Base-by-base conservation (phyloP, 1,140 invertebrate species). In the Caenorhabditis tropicalis region DNA sequence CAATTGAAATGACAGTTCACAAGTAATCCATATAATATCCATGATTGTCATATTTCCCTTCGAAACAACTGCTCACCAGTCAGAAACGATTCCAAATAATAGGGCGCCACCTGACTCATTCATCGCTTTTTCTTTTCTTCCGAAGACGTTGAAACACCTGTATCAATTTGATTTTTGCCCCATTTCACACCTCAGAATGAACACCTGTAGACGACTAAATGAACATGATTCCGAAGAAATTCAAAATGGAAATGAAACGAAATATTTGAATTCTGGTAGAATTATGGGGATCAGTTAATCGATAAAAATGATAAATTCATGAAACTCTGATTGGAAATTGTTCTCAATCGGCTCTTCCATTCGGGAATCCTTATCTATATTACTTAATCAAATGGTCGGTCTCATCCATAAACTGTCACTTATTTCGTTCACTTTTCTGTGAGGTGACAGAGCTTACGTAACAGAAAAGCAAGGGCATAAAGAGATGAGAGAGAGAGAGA, bases 361-460 rank as follows among this genome's bases (percentile, higher is more conserved):
- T n/a, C n/a, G n/a, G n/a, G n/a, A n/a, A n/a, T n/a, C n/a, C 19
- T 36, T 33, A 65, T 65, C 21, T 27, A 16, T 33, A 33, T 65
- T 65, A 36, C 58, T 7, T 65, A 65, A 65, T 65, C 29, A 33
- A 60, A 60, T 60, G 29, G n/a, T 5, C 24, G 58, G 58, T 65
- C 58, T 56, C 53, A 56, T 56, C 58, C 58, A 65, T 65, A 65
- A 65, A 65, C 58, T 65, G 58, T 65, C 58, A 65, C 58, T 19
- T 33, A 1, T 33, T 65, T 19, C 58, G 3, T 36, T 33, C 19
- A 33, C 29, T 15, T 27, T 29, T 27, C 21, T 4, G 19, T 56
- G 53, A 65, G 31, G 58, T 65, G 58, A 65, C 58, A 65, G 58
- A 65, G 58, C 36, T 65, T 65, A 65, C 58, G 58, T 65, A 65